Base-by-base conservation (phyloP, 2,888 invertebrate species). In the Vannuccia rotundouncinata region DNA sequence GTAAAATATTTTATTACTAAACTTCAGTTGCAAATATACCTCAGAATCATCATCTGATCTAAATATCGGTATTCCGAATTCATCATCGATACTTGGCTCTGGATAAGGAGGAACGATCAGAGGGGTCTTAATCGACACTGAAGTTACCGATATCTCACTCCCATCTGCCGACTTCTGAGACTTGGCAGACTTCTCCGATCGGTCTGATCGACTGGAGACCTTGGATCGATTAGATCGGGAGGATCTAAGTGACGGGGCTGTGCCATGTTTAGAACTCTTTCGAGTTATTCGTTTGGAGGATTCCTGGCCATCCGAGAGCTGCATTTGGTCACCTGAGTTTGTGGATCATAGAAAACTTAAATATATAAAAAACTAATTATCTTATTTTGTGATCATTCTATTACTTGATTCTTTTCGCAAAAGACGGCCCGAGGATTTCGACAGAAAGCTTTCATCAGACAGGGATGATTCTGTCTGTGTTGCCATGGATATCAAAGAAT, bases 51-150 rank as follows among this genome's bases (percentile, higher is more conserved):
- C 59, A 31, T 80, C 80, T 78, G 45, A 45, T 45, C 79, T 59
- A 29, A 80, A 25, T 30, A 80, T 29, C 0, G 79, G 80, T 27
- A 81, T 74, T 13, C 81, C 81, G 31, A 77, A 81, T 66, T 81
- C 81, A 81, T 81, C 81, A 60, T 81, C 81, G 25, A 81, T 75
- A 25, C 30, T 66, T 30, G 78, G 78, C 17, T 79, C 78, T 0
- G 79, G 79, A 66, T 79, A 79, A 25, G 73, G 27, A 1, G 79
- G 79, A 17, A 75, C 30, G 28, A 30, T 5, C n/a, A 22, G 75
- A 5, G 45, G 45, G 10, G 17, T 17, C 17, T 45, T 45, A 45
- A 45, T 45, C 10, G 45, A 45, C 17, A 17, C 45, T 17, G 45
- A 45, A 45, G 45, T 45, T 5, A 45, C 45, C 10, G 45, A 45